Evolutionary conservation across 2,797 vertebrate genomes (phyloP), one percentile per base, ranked within the genome.

Genomic region (Phaenicophaeus curvirostris): DNA sequence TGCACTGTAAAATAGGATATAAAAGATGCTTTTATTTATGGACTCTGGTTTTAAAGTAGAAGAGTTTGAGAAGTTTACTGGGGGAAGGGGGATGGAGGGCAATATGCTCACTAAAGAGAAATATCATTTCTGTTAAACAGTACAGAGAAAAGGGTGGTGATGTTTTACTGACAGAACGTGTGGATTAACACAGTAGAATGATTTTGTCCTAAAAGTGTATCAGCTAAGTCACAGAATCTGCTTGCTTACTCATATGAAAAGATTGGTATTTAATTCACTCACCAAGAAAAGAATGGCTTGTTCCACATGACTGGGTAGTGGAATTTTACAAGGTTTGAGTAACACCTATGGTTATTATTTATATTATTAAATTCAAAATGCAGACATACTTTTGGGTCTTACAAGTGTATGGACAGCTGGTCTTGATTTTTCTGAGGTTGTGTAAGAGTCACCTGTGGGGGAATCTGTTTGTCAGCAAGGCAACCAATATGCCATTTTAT

Each of bases 391-490:
- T 97, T 96, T 93, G 77, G 25, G 78, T 82, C 92, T 89, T 81
- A 76, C 58, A 90, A 92, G 86, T 83, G 77, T 96, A 79, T 96
- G 86, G 94, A 96, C 89, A 96, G 90, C 92, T 96, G 92, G 94
- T 90, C 90, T 95, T 96, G 81, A 96, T 93, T 97, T 97, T 94
- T 94, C 68, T 63, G 85, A 95, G 89, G 89, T 93, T 96, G 87
- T 91, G 62, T 87, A 91, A 88, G 66, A 96, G 88, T 96, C 93
- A 96, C 89, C 89, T 95, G 92, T 95, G 95, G 91, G 91, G 89
- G 87, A 97, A 96, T 96, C 80, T 21, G 95, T 97, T 96, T 96
- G 95, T 95, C 95, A 97, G 95, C 93, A 83, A 90, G 87, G 89
- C 95, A 94, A 89, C 93, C 87, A 85, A 71, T 93, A n/a, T 63